Base-by-base conservation (phyloP, 2,888 invertebrate genomes). In the Lamproptera curius region DNA sequence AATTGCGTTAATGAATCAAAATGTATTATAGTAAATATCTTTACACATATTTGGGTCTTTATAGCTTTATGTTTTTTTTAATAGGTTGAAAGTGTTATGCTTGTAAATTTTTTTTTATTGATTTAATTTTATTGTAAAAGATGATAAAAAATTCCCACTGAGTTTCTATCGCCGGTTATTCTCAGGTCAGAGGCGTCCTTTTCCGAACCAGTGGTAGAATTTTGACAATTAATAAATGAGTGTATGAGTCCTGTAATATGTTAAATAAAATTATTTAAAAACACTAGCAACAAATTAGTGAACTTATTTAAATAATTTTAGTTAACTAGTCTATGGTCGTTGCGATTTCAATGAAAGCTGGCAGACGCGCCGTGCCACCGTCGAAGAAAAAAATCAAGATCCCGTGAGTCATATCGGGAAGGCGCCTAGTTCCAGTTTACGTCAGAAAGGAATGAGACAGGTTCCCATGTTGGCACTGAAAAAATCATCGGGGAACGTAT, bases 361-460 rank as follows among this genome's bases (percentile, higher is more conserved):
- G 31, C 11, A 2, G 31, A 13, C 31, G 13, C 37, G 23, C 28
- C 35, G 40, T 51, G 54, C 46, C 52, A 39, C 31, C 42, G 39
- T 47, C 34, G 38, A 49, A 41, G 50, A 60, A 62, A 61, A 58
- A 57, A 45, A 51, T 26, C 9, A 37, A 61, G 61, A 64, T n/a
- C 51, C 34, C 9, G 38, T 63, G 62, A 64, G 11, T 64, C 64
- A 63, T 60, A 56, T 56, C 57, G 55, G 51, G 48, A 39, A 45
- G 47, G 17, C 36, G 44, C 49, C 35, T 37, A 44, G 31, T 31
- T n/a, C 33, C 28, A 33, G 17, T 15, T 20, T 33, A 33, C 31
- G 31, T 15, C 33, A 14, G 28, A 28, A 26, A 46, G 36, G 42
- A 41, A 37, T 31, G 47, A 17, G 16, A 47, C 37, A 36, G 20